Base-by-base conservation (phyloP, 2,113 vertebrate genomes). In the Apteryx owenii region DNA sequence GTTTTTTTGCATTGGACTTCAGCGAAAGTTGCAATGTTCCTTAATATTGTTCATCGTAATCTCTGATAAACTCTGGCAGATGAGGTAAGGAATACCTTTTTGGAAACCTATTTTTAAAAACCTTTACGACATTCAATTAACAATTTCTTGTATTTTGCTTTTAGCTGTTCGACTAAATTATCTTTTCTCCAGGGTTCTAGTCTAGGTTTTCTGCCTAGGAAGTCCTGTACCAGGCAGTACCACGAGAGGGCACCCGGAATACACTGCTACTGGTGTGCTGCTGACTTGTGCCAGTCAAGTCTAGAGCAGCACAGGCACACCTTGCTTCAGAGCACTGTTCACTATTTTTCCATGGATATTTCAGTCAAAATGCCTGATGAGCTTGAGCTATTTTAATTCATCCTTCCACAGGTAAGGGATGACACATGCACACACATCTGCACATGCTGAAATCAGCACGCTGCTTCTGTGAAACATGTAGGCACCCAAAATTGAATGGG, bases 401-500 rank as follows among this genome's bases (percentile, higher is more conserved):
- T 1, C 62, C 36, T 84, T 29, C n/a, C 21, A 7, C 64, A 7
- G 44, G 33, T 5, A 26, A 16, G 51, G 29, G 33, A 4, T 12
- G 54, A 5, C 4, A 0, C 0, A 9, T 7, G 1, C 54, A 0
- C 11, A 12, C 33, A 2, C 21, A 1, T 2, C 38, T 44, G 51
- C 1, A 9, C 14, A 1, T 1, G 54, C 50, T 70, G 0, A 56
- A 75, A 33, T 3, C 46, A 5, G 4, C 1, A 0, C 18, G 1
- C 2, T 40, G 5, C 0, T 7, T 9, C 11, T 2, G 1, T 13
- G 72, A 25, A 21, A 48, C 12, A 1, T 0, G 3, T 1, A 2
- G 38, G 44, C 1, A 3, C 2, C 15, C 36, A 4, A 28, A 36
- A 12, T 0, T 0, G 7, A 22, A 0, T 4, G 9, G 40, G 42